Percentiles rank a stretch among this genome's conserved stretches.
Conservation (phyloP, 2,888 invertebrate genomes). For the Caenorhabditis plicata region DNA sequence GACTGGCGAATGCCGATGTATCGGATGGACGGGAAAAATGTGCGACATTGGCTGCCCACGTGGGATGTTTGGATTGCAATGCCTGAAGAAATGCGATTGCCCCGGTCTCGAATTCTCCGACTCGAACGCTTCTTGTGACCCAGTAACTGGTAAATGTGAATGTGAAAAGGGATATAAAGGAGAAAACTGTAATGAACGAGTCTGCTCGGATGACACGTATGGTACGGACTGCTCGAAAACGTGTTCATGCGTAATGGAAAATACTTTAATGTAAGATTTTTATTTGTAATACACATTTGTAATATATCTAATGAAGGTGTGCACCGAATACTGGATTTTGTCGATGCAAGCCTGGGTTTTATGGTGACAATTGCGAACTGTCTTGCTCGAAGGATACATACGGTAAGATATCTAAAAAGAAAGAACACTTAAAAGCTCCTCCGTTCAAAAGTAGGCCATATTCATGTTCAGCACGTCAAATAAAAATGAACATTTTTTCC, state of each 20-base stretch:
- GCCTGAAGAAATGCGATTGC: slow-evolving; percentile 57
- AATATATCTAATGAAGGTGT: slow-evolving; percentile 32
- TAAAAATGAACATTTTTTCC: no score
- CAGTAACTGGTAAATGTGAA: slow-evolving; percentile 54
- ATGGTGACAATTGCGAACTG: slow-evolving; percentile 48
- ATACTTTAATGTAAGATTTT: slow-evolving; percentile 51
- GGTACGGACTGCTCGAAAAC: slow-evolving; percentile 50
- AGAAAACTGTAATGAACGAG: slow-evolving; percentile 39
- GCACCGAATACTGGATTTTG: slow-evolving; percentile 64
- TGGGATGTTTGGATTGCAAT: slow-evolving; percentile 50
- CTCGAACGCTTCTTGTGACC: slow-evolving; percentile 57
- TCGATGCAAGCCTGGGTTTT: slow-evolving; percentile 60
- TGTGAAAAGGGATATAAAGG: slow-evolving; percentile 51
- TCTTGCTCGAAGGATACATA: slow-evolving; percentile 36
- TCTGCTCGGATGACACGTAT: slow-evolving; percentile 50
- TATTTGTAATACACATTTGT: slow-evolving; percentile 1
- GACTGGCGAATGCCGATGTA: slow-evolving; percentile 50
- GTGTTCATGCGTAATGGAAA: slow-evolving; percentile 57
- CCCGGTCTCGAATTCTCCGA: slow-evolving; percentile 55
- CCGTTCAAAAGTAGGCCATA: no score
- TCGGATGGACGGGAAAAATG: slow-evolving; percentile 62
- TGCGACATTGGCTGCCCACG: slow-evolving; percentile 55
- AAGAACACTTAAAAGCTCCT: background rate
- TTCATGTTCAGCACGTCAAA: no score
- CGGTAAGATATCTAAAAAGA: slow-evolving; percentile 13